Evolutionary conservation across 2,113 vertebrate species (phyloP).

Genomic region (Perca flavescens): DNA sequence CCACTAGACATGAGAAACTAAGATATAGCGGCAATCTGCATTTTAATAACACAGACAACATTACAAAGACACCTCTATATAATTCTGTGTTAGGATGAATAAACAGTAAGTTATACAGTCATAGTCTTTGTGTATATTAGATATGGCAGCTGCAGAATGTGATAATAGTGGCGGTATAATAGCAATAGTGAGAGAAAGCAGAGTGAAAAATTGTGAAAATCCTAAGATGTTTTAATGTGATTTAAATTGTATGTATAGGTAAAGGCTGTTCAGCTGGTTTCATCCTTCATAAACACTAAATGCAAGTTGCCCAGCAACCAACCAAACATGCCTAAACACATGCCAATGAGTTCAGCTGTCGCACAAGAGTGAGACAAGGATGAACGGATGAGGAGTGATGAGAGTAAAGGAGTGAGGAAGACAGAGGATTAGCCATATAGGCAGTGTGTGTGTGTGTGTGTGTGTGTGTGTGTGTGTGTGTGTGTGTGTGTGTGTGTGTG

Average conservation of each 20-base stretch:
- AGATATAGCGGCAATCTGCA: background rate
- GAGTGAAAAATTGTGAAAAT: background rate
- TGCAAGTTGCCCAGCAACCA: conserved; percentile 67
- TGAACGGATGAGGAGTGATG: conserved; percentile 10
- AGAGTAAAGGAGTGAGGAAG: background rate
- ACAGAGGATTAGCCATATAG: background rate
- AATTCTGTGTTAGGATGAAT: background rate
- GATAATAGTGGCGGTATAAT: background rate
- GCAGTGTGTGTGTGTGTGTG: conserved; percentile 5
- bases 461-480: conserved; percentile 13
- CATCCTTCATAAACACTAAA: conserved; percentile 44
- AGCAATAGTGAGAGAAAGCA: background rate
- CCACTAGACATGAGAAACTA: background rate
- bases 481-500: conserved; percentile 6
- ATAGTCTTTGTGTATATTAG: background rate
- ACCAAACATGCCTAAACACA: conserved; percentile 73
- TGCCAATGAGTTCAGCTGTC: conserved; percentile 62
- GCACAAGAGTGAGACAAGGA: conserved; percentile 31
- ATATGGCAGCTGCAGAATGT: background rate
- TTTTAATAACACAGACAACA: background rate
- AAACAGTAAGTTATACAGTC: background rate
- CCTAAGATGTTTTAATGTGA: background rate
- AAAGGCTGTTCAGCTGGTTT: conserved; percentile 43
- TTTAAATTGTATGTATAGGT: conserved; percentile 19
- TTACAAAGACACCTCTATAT: background rate